A percentile compares a stretch with the other conserved stretches of the same genome.
phyloP scores from a whole-genome alignment of 2,797 vertebrate genomes.

The Sebastes iracundus region DNA sequence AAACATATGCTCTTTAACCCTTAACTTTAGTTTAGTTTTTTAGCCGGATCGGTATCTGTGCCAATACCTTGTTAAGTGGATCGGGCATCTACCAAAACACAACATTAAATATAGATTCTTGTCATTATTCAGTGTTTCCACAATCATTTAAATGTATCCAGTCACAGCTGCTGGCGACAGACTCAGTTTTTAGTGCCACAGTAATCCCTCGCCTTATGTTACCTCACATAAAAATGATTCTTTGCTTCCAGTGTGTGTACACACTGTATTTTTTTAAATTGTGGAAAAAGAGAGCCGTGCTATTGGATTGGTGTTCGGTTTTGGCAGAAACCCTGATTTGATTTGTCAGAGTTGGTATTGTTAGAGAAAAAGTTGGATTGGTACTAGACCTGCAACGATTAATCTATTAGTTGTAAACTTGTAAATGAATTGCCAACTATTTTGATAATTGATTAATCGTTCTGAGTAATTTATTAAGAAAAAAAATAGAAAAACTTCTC shows the following conservation, averaged over 20 bases:
- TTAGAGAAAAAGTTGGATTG: not conserved
- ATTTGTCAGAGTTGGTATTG: not conserved
- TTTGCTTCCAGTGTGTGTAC: not conserved
- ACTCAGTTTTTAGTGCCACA: not conserved
- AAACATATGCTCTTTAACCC: not conserved
- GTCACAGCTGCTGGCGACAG: not conserved
- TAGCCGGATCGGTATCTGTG: not conserved
- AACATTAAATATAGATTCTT: not conserved
- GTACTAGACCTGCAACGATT: not conserved
- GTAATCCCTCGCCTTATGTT: not conserved
- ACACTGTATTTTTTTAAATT: not conserved
- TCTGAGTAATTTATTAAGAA: no score
- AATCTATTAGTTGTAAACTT: fast-evolving
- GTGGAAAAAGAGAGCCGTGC: not conserved
- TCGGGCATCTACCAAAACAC: not conserved
- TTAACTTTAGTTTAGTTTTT: not conserved
- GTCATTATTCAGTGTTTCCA: not conserved
- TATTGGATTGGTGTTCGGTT: not conserved
- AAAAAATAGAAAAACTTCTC: fast-evolving
- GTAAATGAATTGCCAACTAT: no score
- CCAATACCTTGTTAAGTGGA: not conserved
- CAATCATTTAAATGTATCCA: not conserved
- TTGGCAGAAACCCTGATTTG: not conserved
- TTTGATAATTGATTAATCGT: no score
- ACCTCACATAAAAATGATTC: not conserved